Base-by-base conservation (phyloP, 2,797 vertebrate species). In the Saxicola maurus region DNA sequence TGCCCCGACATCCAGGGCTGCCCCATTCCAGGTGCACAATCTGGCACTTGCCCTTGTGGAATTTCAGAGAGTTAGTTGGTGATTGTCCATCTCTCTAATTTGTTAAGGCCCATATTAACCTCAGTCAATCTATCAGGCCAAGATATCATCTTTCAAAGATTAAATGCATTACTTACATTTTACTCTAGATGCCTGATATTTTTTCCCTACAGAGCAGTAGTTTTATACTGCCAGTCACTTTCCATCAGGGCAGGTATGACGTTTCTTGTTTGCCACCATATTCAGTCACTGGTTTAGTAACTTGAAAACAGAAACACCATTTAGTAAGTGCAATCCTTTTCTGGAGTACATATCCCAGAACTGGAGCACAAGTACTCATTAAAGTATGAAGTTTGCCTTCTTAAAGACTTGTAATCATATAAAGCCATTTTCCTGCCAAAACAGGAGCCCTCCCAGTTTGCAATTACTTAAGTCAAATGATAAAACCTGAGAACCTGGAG, bases 1-100 rank as follows among this genome's bases (percentile, higher is more conserved):
- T 24, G 13, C 2, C 13, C 3, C 1, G 17, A 24, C 3, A 56
- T 2, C 16, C 73, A 64, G 23, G 23, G n/a, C 0, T 49, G 35
- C 5, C 43, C 28, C 23, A n/a, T 15, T 7, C 16, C 43, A 77
- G 43, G 13, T 12, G 28, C 43, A 71, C 19, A 51, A 56, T 24
- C 19, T 7, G 5, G 13, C 37, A 64, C 27, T 19, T 25, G 7
- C n/a, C 37, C 31, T 20, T 64, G n/a, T 17, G 56, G n/a, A 17
- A 45, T 13, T 78, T 20, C 19, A 20, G 10, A 10, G 4, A 31
- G 23, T 4, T 71, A 31, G 23, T 4, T 71, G 74, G 31, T 45
- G 37, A 64, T 2, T 31, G 49, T 5, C 37, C 35, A 64, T 20
- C 27, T 31, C 27, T 9, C 27, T 56, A 8, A 28, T 57, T 43